Percentiles rank a stretch among this genome's conserved stretches.
phyloP scores from a whole-genome alignment of 2,113 vertebrate genomes.

The Axis porcinus region DNA sequence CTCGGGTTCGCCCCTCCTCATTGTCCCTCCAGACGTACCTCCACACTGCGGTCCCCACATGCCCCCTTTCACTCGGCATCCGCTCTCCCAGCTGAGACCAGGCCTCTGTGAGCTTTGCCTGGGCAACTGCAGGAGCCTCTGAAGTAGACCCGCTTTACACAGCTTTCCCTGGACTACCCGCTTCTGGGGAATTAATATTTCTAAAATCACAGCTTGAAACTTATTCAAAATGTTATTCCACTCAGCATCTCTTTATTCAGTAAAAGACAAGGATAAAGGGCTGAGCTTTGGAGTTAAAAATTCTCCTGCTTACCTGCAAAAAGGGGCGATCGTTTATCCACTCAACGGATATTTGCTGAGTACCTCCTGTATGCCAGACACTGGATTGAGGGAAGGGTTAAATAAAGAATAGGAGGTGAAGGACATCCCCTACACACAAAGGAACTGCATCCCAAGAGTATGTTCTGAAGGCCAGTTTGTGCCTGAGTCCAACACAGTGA shows the following conservation, averaged over 20 bases:
- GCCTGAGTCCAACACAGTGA: background rate
- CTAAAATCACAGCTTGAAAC: background rate
- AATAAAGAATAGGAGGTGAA: background rate
- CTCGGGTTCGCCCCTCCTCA: background rate
- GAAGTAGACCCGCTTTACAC: background rate
- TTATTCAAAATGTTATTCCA: background rate
- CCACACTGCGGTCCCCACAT: background rate
- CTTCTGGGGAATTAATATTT: background rate
- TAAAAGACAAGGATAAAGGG: background rate
- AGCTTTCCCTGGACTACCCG: background rate
- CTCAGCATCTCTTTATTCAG: background rate
- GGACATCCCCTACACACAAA: background rate
- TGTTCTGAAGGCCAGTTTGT: background rate
- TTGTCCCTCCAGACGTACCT: background rate
- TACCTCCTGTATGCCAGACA: background rate
- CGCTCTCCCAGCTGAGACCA: background rate
- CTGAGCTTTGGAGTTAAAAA: background rate
- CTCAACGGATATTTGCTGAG: background rate
- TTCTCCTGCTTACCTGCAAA: background rate
- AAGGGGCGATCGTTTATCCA: background rate
- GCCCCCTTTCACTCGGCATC: background rate
- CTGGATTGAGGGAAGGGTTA: background rate
- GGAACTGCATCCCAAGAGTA: background rate
- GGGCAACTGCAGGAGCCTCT: background rate
- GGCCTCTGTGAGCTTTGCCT: background rate